Percentiles rank a stretch among this genome's conserved stretches.
phyloP scores from a whole-genome alignment of 2,113 vertebrate genomes.

The Tychaedon coryphoeus region DNA sequence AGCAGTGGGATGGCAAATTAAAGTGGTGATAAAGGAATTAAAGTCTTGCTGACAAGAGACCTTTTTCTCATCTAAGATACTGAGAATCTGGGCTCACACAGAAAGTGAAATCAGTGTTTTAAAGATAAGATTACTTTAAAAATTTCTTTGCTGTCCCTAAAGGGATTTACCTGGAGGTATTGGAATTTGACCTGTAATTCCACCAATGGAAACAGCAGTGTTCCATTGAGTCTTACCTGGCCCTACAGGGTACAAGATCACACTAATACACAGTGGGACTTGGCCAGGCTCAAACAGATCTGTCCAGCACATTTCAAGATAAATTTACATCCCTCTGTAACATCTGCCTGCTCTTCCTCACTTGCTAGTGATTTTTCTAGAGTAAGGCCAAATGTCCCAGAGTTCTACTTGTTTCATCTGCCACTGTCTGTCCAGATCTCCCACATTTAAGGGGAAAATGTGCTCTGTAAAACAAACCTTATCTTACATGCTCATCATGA shows the following conservation, averaged over 20 bases:
- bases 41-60: neutral
- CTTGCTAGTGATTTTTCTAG: neutral
- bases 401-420: neutral
- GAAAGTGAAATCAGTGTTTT: neutral
- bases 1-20: neutral
- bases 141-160: neutral
- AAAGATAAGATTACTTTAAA: neutral
- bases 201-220: neutral
- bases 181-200: neutral
- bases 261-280: neutral
- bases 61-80: neutral
- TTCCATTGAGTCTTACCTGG: neutral
- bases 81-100: neutral
- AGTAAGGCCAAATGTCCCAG: neutral
- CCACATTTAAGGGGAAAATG: rapidly evolving
- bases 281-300: neutral
- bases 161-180: neutral
- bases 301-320: neutral
- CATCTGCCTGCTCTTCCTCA: neutral
- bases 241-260: neutral
- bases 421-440: neutral
- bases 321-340: neutral
- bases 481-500: neutral
- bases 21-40: neutral
- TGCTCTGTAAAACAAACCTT: neutral